Evolutionary conservation across 2,113 vertebrate genomes (phyloP).

Genomic region (Lamprotornis superbus): DNA sequence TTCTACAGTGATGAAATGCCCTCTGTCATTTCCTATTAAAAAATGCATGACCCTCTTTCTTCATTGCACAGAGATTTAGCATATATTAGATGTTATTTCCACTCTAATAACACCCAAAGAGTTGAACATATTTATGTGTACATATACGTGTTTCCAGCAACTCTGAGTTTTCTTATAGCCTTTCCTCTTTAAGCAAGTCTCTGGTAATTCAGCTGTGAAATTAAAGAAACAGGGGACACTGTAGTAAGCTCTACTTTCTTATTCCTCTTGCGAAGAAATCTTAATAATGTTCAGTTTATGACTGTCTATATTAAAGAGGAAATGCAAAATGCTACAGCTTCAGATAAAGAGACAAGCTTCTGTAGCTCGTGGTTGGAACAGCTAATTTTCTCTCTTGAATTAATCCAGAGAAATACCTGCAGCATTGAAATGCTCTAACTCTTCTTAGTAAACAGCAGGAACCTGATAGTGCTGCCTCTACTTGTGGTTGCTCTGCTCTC

Average conservation of each 20-base stretch:
- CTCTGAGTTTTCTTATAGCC: background rate
- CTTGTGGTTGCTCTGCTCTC: background rate
- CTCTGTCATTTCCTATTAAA: constrained; percentile 17
- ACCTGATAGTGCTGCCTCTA: background rate
- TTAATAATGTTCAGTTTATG: constrained; percentile 5
- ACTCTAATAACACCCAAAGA: constrained; percentile 23
- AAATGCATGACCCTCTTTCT: background rate
- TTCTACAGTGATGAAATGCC: background rate
- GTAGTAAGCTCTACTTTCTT: background rate
- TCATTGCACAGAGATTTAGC: background rate
- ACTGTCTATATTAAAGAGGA: background rate
- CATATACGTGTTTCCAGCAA: background rate
- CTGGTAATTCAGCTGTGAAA: constrained; percentile 53
- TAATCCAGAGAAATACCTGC: background rate
- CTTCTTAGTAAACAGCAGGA: background rate
- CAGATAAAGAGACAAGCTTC: background rate
- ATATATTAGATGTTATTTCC: background rate
- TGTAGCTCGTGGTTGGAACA: background rate
- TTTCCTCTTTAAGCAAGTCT: background rate
- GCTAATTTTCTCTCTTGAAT: background rate
- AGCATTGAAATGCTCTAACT: background rate
- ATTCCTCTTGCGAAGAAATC: background rate
- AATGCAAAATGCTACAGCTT: background rate
- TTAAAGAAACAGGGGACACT: background rate
- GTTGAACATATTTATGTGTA: constrained; percentile 21